These are phyloP conservation scores for Chironomus striatipennis DNA, from an alignment of 1,140 invertebrate genomes.

Conservation along the genomic window DNA sequence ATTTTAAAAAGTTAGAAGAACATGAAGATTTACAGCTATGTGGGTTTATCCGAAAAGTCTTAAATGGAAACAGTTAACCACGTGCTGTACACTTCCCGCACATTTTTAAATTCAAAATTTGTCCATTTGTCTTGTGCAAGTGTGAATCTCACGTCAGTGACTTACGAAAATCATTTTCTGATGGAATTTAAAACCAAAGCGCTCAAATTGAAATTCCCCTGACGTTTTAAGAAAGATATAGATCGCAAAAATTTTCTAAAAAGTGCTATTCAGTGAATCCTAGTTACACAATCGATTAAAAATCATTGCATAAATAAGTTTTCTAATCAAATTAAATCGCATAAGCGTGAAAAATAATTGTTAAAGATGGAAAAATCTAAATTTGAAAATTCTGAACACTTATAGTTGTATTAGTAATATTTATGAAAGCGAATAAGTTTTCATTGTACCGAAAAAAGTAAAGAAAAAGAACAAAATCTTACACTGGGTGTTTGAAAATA, in stretches of 20 bases:
- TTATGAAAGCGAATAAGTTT: background rate
- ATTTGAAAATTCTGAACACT: slow-evolving; percentile 21
- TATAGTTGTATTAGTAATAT: slow-evolving; percentile 16
- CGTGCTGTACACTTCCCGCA: background rate
- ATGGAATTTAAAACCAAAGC: no score
- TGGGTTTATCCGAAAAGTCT: no score
- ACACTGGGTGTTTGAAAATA: slow-evolving; percentile 1
- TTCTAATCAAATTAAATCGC: background rate
- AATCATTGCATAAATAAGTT: background rate
- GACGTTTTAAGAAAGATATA: no score
- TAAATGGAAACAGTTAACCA: background rate
- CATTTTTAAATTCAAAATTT: no score
- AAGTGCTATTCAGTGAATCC: no score
- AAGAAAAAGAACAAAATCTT: slow-evolving; percentile 2
- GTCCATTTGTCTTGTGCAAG: no score
- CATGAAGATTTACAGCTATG: no score
- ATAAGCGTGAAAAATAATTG: background rate
- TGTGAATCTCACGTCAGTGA: no score
- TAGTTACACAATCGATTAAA: background rate
- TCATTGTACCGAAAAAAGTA: background rate
- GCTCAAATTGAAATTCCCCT: no score
- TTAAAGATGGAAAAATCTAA: slow-evolving; percentile 19
- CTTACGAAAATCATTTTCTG: no score
- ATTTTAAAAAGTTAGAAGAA: no score
- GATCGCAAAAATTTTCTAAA: no score